Base-by-base conservation (phyloP, 2,797 vertebrate genomes). In the Thalassophryne amazonica region DNA sequence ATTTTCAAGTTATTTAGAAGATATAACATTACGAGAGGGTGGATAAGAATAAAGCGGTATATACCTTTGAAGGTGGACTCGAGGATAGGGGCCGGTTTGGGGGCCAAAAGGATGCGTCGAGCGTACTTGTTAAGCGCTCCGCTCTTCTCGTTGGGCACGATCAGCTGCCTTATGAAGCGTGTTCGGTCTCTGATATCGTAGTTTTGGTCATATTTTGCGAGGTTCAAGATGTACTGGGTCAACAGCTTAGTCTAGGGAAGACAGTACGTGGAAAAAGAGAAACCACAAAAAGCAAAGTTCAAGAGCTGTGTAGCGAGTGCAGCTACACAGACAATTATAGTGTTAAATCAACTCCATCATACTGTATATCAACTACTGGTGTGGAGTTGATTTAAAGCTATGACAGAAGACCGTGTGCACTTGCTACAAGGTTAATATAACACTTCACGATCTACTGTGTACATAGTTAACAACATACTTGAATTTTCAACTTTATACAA, bases 161-260 rank as follows among this genome's bases (percentile, higher is more conserved):
- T 98, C 83, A 99, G 94, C 88, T 99, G 96, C 52, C 94, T 91
- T 79, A 99, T 95, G 88, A 99, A 99, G 81, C 96, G 93, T 9
- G 97, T 97, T 69, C 96, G 94, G 88, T 99, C 97, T 86, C 97
- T 88, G 89, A 98, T 98, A 86, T 99, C 97, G 43, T 98, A 99
- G 93, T 91, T 98, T 88, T 94, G 96, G 93, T 99, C 97, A 64
- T 98, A 99, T 80, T 96, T 98, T 77, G 93, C 91, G 52, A 99
- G 92, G 88, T 98, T 99, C 83, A 99, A 92, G 87, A 99, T 94
- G 60, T 99, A 98, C 91, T 98, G 97, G 73, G 95, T 98, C 90
- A 98, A 89, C 88, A 99, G 91, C 90, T 98, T 99, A 73, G 97
- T 98, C 97, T 99, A 86, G 19, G 5, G 12, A 9, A 14, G 14